Conservation (phyloP, 2,888 invertebrate genomes). For the Cylindroiulus punctatus region DNA sequence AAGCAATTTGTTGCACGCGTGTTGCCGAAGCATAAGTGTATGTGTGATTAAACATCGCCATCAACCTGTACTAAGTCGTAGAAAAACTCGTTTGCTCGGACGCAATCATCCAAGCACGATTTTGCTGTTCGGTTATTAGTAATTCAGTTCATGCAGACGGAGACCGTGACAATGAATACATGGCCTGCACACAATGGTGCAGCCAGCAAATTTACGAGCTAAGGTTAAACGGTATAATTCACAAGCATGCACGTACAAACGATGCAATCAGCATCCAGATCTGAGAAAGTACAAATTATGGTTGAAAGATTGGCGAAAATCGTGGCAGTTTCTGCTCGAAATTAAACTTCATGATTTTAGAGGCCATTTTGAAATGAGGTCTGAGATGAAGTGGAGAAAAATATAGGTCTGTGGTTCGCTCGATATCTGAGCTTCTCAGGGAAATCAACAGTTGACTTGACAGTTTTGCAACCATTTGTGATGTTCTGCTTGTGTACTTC, state of each 20-base stretch:
- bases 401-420: neutral
- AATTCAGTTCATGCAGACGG: neutral
- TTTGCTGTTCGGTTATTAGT: neutral
- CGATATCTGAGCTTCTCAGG: neutral
- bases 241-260: neutral
- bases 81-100: neutral
- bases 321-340: neutral
- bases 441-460: no score
- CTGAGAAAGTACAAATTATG: neutral
- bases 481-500: no score
- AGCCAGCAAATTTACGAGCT: constrained; percentile 33
- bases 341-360: neutral
- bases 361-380: constrained; percentile 30
- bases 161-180: constrained; percentile 7
- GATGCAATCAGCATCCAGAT: neutral
- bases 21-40: no score
- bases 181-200: neutral
- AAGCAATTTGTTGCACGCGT: no score
- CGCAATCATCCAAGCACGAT: neutral
- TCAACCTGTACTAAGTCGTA: no score
- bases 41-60: no score
- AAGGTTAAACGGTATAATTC: constrained; percentile 16
- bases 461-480: no score
- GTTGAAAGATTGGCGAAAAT: neutral
- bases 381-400: neutral